Evolutionary conservation across 2,113 vertebrate genomes (phyloP).

Genomic region (Ibidorhyncha struthersii): DNA sequence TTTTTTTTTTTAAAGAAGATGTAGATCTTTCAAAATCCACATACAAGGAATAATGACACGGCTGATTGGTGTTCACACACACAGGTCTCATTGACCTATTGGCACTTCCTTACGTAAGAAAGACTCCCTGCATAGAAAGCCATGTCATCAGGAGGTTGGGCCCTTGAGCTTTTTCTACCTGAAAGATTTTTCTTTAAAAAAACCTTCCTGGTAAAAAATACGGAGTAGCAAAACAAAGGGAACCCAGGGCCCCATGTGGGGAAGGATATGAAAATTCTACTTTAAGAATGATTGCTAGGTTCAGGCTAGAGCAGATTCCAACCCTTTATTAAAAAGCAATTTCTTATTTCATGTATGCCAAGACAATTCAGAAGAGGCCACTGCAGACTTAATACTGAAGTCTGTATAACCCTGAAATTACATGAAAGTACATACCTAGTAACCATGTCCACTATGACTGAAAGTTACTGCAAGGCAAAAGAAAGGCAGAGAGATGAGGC

Average conservation of each 20-base stretch:
- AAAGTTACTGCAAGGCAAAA: neutral
- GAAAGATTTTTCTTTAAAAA: neutral
- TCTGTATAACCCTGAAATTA: neutral
- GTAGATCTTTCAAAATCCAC: neutral
- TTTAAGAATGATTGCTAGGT: neutral
- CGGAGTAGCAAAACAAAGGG: neutral
- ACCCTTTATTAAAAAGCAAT: neutral
- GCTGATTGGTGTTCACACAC: neutral
- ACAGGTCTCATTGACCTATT: slow-evolving; percentile 46
- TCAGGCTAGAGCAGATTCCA: neutral
- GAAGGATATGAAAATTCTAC: neutral
- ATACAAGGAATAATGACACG: neutral
- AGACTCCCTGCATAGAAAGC: slow-evolving; percentile 21
- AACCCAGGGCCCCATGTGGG: neutral
- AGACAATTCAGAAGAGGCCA: neutral
- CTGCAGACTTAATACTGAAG: neutral
- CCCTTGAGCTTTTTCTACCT: neutral
- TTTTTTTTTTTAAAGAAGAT: neutral
- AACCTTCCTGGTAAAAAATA: neutral
- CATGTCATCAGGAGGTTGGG: neutral
- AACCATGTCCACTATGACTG: neutral
- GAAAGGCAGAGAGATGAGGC: neutral
- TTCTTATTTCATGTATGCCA: neutral
- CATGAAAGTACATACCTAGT: neutral
- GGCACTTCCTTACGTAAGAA: neutral